Evolutionary conservation across 2,113 vertebrate genomes (phyloP), one percentile per base, ranked within the genome.

Genomic region (Capreolus pygargus): DNA sequence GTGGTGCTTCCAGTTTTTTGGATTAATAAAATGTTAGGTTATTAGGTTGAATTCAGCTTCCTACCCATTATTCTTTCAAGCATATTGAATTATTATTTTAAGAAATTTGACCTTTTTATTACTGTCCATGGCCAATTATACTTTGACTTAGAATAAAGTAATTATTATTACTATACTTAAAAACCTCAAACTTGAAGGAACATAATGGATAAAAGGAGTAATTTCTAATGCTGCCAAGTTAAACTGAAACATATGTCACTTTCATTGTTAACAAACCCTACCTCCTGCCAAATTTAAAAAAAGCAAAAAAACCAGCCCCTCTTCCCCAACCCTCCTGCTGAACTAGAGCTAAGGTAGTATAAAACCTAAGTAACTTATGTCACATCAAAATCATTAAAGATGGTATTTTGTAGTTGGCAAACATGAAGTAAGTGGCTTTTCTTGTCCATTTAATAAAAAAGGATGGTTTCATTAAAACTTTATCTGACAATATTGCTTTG

Each of bases 121-220:
- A 43, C 25, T 86, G 39, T 54, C 12, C 50, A 81, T 67, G 88
- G 54, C 70, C 50, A 94, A 27, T 64, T 96, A 5, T 70, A 86
- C 36, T 92, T 95, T 57, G 47, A 94, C 30, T 94, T 94, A 79
- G 90, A 91, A 95, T 79, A 89, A 95, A 84, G 5, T 54, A 91
- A 47, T 91, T 82, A 76, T 36, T 78, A 81, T 12, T 15, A 76
- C 10, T 25, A 7, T 55, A 61, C 88, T 96, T 85, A 61, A 91
- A 95, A 89, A 61, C 28, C 33, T 88, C 47, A 85, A 86, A 92
- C 25, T 67, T 94, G 15, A 57, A 92, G 64, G 52, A 54, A 21
- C 79, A 55, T 89, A 81, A 89, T 64, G 17, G 19, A 43, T 83
- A 60, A 86, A 92, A 79, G 25, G 28, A 94, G 9, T 92, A 70